Percentiles rank a stretch among this genome's conserved stretches.
Evolutionary conservation across 2,888 invertebrate genomes (phyloP).

Genomic region (Rhamphomyia laevipes): DNA sequence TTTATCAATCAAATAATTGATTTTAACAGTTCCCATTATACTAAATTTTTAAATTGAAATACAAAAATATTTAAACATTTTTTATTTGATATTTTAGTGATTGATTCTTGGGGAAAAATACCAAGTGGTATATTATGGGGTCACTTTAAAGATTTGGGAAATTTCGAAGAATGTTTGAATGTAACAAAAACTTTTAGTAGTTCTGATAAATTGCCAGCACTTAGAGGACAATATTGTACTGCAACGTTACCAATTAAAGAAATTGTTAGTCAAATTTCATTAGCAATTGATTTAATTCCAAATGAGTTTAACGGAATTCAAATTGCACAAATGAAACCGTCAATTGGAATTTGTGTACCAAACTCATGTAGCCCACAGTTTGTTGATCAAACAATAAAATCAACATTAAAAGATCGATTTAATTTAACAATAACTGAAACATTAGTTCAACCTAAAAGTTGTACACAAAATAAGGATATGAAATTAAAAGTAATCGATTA

Average conservation of each 20-base stretch:
- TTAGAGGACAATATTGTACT: conserved; percentile 26
- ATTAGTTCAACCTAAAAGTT: background rate
- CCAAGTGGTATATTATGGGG: conserved; percentile 26
- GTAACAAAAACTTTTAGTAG: conserved; percentile 9
- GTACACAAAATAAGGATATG: conserved; percentile 1
- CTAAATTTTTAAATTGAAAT: too few relatives aligned
- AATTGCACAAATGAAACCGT: background rate
- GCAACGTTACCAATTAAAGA: conserved; percentile 4
- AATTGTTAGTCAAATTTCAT: background rate
- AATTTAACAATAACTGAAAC: conserved; percentile 3
- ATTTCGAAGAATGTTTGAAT: conserved; percentile 27
- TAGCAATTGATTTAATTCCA: background rate
- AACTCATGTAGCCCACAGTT: conserved; percentile 8
- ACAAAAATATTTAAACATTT: too few relatives aligned
- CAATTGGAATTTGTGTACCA: conserved; percentile 14
- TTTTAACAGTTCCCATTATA: too few relatives aligned
- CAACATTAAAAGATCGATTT: background rate
- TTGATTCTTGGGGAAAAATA: conserved; percentile 29
- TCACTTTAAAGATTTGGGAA: conserved; percentile 24
- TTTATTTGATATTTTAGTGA: conserved; percentile 19
- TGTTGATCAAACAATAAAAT: conserved; percentile 3
- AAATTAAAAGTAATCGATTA: conserved; percentile 6
- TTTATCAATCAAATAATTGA: background rate
- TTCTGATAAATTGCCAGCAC: conserved; percentile 7
- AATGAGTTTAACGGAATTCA: background rate